Evolutionary conservation across 2,888 invertebrate genomes (phyloP), one percentile per base, ranked within the genome.

Genomic region (Lampropteryx suffumata): DNA sequence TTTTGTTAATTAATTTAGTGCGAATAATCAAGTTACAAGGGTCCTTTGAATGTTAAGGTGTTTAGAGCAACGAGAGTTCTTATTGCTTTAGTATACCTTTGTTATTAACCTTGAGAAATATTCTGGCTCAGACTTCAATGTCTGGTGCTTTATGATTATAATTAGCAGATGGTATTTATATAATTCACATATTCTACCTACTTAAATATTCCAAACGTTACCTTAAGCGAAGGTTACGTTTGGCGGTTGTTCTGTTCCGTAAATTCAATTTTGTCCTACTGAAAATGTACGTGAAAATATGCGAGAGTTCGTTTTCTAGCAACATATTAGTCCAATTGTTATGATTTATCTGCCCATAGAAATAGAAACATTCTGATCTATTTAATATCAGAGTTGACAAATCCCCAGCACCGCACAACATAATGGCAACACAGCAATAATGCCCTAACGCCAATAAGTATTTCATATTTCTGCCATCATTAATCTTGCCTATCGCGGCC

Each of bases 401-500:
- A 53, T 53, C 53, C 48, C 40, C 44, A 44, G 37, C 30, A 29
- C 39, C 34, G 32, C 36, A 47, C 50, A 56, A 60, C 55, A 54
- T 57, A 60, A 57, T 46, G 50, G 28, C 46, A 50, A 50, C 51
- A 60, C 50, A 47, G 47, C 60, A 59, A 64, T 61, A 58, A 61
- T 58, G 52, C 54, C 58, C 64, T 61, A 62, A 61, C 61, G 59
- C 58, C 61, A 59, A 61, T 62, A 62, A 62, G 62, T 64, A 64
- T 64, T 62, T 61, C 58, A 69, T 69, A 59, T 66, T 75, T 71
- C 64, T 65, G 62, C 66, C 58, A 70, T 75, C 77, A 82, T 82
- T 78, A 81, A 79, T 81, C 78, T 79, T 76, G 65, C 65, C 64
- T 69, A 67, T 67, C 71, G 70, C 57, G 63, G 67, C 61, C 68